Evolutionary conservation across 1,140 invertebrate species (phyloP), one percentile per base, ranked within the genome.

Genomic region (Dendrolimus kikuchii): DNA sequence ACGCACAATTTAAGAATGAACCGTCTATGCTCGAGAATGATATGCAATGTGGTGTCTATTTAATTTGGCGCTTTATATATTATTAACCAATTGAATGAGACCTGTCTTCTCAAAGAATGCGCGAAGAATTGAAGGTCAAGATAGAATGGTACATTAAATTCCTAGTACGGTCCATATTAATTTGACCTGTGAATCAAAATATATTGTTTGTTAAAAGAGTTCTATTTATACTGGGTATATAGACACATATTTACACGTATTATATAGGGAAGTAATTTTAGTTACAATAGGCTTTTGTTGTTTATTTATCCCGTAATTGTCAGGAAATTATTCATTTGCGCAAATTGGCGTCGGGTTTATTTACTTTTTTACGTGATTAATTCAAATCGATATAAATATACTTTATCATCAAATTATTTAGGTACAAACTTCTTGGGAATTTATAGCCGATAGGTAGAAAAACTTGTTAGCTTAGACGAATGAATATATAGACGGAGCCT

Each of bases 251-350:
- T 45, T 36, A 45, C 50, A 51, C 50, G 50, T 51, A 51, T 38
- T 51, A 50, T 38, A 51, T 51, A 38, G 36, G 50, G 50, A 45
- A 51, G 50, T 51, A 51, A 51, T 51, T 51, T 45, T 38, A 8
- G n/a, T 45, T 8, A n/a, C 40, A 38, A 37, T 44, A 36, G 23
- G 38, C 41, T 51, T 45, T 45, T 51, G 50, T 45, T n/a, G 36
- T 39, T 36, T 3, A 41, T 40, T 40, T 49, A 49, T 39, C 4
- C 49, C 42, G 49, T 50, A 40, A 50, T 50, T 50, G 49, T 8
- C 39, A 50, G 5, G 9, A 48, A 45, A 23, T 38, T 1, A 44
- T 36, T 38, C 38, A 6, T 53, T 46, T 41, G 10, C 7, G 44
- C n/a, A 44, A 38, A 44, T 10, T 48, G 45, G 40, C 8, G 23